These are phyloP conservation scores for Cyclopterus lumpus DNA, from an alignment of 2,797 vertebrate genomes.

Conservation along the genomic window DNA sequence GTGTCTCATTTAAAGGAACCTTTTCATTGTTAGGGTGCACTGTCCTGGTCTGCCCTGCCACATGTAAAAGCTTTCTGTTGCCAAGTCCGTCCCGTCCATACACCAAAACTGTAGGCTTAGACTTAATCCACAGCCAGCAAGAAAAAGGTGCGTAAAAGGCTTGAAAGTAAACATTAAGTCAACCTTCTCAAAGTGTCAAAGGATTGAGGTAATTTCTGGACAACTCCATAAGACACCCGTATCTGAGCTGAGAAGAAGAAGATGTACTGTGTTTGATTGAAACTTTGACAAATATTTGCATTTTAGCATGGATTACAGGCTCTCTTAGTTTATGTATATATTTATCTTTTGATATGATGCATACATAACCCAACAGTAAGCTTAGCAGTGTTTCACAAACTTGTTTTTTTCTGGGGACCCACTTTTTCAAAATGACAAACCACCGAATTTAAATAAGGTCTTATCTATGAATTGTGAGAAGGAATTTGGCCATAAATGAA, in stretches of 20 bases:
- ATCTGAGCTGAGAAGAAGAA: not conserved
- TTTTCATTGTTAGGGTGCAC: not conserved
- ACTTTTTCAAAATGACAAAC: not conserved
- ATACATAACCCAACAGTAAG: not conserved
- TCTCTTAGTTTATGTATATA: not conserved
- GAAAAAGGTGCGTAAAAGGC: constrained; percentile 29
- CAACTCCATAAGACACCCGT: not conserved
- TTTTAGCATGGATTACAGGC: not conserved
- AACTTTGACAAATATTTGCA: not conserved
- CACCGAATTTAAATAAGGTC: not conserved
- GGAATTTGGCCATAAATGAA: not conserved
- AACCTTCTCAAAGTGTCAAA: constrained; percentile 6
- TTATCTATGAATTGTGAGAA: not conserved
- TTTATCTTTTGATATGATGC: not conserved
- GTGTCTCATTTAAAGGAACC: not conserved
- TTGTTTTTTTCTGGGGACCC: no score
- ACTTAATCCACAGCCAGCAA: constrained; percentile 47
- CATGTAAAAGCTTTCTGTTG: constrained; percentile 17
- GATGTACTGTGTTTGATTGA: not conserved
- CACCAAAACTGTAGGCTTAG: constrained; percentile 44
- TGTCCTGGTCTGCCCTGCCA: constrained; percentile 16
- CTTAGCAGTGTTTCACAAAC: no score
- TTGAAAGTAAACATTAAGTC: constrained; percentile 35
- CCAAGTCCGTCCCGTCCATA: constrained; percentile 15
- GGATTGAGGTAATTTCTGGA: constrained; percentile 24